Evolutionary conservation across 2,888 invertebrate genomes (phyloP).

Genomic region (Melieria omissa): DNA sequence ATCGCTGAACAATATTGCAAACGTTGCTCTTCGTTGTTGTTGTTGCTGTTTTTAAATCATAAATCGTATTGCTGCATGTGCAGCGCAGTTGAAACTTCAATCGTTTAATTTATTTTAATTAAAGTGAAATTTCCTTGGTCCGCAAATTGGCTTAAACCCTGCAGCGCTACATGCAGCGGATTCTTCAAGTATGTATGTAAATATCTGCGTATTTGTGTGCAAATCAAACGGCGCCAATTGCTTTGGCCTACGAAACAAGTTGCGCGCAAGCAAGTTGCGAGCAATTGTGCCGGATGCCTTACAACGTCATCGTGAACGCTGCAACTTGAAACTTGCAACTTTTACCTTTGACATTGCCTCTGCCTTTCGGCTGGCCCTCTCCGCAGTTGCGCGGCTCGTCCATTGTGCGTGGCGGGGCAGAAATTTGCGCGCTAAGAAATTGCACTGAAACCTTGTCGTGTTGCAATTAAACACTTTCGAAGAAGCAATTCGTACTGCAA

Average conservation of each 20-base stretch:
- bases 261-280: too few species aligned
- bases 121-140: constrained; percentile 24
- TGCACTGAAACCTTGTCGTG: constrained; percentile 39
- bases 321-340: neutral
- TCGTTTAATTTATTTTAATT: constrained; percentile 32
- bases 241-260: neutral
- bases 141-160: constrained; percentile 29
- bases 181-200: neutral
- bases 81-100: constrained; percentile 7
- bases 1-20: neutral
- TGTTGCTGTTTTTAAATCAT: neutral
- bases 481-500: neutral
- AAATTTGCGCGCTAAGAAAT: constrained; percentile 5
- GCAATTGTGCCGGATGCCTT: neutral
- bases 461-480: constrained; percentile 41
- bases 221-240: constrained; percentile 9
- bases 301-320: neutral
- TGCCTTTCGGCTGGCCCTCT: too few species aligned
- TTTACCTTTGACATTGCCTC: neutral
- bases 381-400: neutral
- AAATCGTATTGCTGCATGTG: constrained; percentile 11
- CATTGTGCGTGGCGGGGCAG: neutral
- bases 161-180: neutral
- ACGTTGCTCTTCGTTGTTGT: neutral
- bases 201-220: neutral